Base-by-base conservation (phyloP, 2,888 invertebrate species). In the Pterostichus madidus region DNA sequence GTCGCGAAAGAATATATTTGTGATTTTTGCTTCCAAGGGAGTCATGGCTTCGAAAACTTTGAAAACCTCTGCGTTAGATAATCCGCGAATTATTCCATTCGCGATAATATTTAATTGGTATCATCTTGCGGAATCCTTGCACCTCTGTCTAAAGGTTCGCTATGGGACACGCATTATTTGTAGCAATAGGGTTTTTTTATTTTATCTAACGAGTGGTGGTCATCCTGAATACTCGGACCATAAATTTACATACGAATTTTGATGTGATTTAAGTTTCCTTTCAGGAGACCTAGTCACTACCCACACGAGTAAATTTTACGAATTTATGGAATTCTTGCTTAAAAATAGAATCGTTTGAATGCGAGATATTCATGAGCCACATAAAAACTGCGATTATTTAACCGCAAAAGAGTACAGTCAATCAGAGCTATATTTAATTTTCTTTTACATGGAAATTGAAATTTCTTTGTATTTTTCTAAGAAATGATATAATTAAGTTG, bases 201-300 rank as follows among this genome's bases (percentile, higher is more conserved):
- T 76, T 56, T 76, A 76, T 56, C 76, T 76, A 76, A 76, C 56
- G 32, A 76, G 31, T 68, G 35, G 35, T 76, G 53, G 52, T 32
- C 76, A 75, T n/a, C 64, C 64, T 64, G 64, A 64, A 64, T 64
- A 64, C 64, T 35, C 46, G 52, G 13, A n/a, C 75, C 49, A 32
- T 5, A 49, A 49, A 75, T 75, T 75, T 52, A 75, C 75, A 75
- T 75, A 75, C 75, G 75, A 52, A 75, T 75, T 75, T 75, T 75
- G 75, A 75, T 75, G 75, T 75, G 75, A 75, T 75, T 75, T 75
- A 75, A 75, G 75, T 75, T 75, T 75, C 75, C 75, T 75, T 52
- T 52, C 75, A n/a, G 75, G 75, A 75, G 75, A 52, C 52, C 49
- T 46, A 52, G 75, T 75, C 75, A 52, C 52, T 75, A 75, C 75